These are phyloP conservation scores for Bolinopsis microptera DNA, from an alignment of 37 sponge, comb jelly and placozoan genomes.

Conservation along the genomic window DNA sequence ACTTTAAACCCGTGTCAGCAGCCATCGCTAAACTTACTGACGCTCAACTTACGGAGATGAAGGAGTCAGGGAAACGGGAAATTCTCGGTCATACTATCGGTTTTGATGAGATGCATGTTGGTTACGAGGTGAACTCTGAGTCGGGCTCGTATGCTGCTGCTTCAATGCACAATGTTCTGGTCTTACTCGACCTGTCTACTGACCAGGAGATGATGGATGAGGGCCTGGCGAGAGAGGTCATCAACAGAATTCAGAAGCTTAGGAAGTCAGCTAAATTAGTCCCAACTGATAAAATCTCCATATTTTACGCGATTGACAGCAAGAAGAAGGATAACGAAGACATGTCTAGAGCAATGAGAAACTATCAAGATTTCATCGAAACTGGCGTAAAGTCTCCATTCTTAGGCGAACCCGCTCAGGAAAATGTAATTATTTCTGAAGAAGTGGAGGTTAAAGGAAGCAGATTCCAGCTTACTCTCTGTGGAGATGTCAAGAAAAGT, in stretches of 20 bases:
- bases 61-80: slow-evolving; percentile 72
- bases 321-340: background rate
- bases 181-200: slow-evolving; percentile 84
- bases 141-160: slow-evolving; percentile 73
- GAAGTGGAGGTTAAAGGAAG: slow-evolving; percentile 54
- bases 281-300: slow-evolving; percentile 49
- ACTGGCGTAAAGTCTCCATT: slow-evolving; percentile 38
- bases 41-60: slow-evolving; percentile 73
- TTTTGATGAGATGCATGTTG: slow-evolving; percentile 68
- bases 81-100: slow-evolving; percentile 72
- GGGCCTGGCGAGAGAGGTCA: slow-evolving; percentile 89
- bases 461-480: background rate
- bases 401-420: background rate
- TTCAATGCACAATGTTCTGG: slow-evolving; percentile 76
- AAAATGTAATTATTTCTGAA: background rate
- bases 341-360: background rate
- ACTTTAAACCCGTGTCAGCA: slow-evolving; percentile 76
- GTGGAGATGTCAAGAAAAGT: background rate
- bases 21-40: slow-evolving; percentile 69
- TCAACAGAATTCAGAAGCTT: slow-evolving; percentile 94
- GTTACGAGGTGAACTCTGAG: slow-evolving; percentile 73
- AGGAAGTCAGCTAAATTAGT: slow-evolving; percentile 77
- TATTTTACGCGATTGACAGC: background rate
- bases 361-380: slow-evolving; percentile 19
- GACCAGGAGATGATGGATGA: slow-evolving; percentile 88